Evolutionary conservation across 2,797 vertebrate species (phyloP).

Genomic region (Micromesistius poutassou): DNA sequence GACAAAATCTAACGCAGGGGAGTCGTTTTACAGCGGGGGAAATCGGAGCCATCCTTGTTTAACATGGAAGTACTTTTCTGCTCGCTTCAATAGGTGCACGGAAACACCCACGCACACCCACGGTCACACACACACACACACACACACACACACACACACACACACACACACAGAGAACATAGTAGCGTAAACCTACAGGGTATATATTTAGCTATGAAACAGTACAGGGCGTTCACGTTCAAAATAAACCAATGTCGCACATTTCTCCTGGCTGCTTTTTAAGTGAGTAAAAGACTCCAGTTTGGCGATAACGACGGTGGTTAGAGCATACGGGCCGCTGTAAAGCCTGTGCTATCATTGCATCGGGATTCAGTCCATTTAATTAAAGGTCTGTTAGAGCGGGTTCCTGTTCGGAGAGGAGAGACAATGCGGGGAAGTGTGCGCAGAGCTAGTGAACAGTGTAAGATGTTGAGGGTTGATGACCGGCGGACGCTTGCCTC

Average conservation of each 20-base stretch:
- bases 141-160: slow-evolving; percentile 1
- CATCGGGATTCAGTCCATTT: slow-evolving; percentile 29
- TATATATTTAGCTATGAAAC: not conserved
- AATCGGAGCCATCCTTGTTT: not conserved
- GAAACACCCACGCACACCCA: not conserved
- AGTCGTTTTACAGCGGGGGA: not conserved
- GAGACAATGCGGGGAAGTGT: slow-evolving; percentile 39
- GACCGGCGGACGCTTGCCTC: slow-evolving; percentile 49
- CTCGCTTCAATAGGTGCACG: not conserved
- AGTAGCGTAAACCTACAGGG: not conserved
- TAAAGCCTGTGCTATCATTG: not conserved
- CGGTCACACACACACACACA: not conserved
- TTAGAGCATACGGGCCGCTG: slow-evolving; percentile 13
- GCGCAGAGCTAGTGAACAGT: slow-evolving; percentile 29
- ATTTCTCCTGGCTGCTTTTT: not conserved
- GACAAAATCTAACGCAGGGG: not conserved
- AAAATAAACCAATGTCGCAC: not conserved
- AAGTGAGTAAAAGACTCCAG: not conserved
- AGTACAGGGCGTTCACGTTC: not conserved
- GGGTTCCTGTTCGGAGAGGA: slow-evolving; percentile 34
- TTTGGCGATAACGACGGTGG: not conserved
- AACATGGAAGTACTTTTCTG: not conserved
- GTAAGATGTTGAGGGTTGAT: slow-evolving; percentile 44
- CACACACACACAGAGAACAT: not conserved
- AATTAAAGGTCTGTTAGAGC: slow-evolving; percentile 34